A percentile compares a stretch with the other conserved stretches of the same genome.
Conservation (phyloP, 2,113 vertebrate genomes). For the Trogon surrucura region DNA sequence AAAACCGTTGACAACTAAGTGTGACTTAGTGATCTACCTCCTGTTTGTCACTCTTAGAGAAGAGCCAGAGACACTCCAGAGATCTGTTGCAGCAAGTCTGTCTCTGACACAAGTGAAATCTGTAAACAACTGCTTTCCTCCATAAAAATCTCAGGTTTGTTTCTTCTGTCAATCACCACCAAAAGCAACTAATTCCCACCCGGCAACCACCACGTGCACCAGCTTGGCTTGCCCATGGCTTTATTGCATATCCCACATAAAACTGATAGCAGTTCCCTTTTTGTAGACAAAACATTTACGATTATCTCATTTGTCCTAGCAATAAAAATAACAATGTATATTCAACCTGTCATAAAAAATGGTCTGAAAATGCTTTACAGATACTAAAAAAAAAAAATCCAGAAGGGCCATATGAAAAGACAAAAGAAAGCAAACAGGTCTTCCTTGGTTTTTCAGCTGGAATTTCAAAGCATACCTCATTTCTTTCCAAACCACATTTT, state of each 20-base stretch:
- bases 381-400: slow-evolving; percentile 8
- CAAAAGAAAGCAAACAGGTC: slow-evolving; percentile 56
- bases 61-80: background rate
- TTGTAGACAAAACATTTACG: background rate
- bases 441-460: slow-evolving; percentile 45
- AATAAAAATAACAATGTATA: slow-evolving; percentile 9
- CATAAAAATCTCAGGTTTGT: background rate
- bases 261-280: slow-evolving; percentile 4
- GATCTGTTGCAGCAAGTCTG: slow-evolving; percentile 27
- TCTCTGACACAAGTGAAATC: background rate
- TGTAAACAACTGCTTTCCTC: background rate
- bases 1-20: slow-evolving; percentile 17
- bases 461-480: slow-evolving; percentile 52
- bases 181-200: background rate
- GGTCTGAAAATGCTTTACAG: slow-evolving; percentile 36
- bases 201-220: accelerated
- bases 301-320: slow-evolving; percentile 45
- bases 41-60: background rate
- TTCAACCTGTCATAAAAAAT: slow-evolving; percentile 31
- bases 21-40: slow-evolving; percentile 46
- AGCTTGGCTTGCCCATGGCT: background rate
- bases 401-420: slow-evolving; percentile 27
- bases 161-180: background rate
- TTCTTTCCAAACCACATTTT: slow-evolving; percentile 65
- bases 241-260: background rate